Evolutionary conservation across 2,113 vertebrate genomes (phyloP).

Genomic region (Atherinomorus stipes): DNA sequence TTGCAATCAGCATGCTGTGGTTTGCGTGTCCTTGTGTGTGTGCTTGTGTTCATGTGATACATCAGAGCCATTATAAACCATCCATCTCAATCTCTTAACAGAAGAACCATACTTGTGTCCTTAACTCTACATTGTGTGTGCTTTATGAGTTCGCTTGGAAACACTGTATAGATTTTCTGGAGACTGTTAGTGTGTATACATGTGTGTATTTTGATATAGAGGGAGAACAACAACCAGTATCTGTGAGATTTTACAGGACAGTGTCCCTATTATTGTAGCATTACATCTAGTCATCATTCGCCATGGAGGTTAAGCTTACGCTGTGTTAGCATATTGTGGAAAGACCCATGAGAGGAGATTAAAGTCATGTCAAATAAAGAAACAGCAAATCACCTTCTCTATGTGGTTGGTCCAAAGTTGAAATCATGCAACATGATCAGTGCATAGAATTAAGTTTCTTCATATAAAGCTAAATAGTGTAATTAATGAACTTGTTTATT

Average conservation of each 20-base stretch:
- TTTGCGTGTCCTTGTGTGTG: conserved; percentile 40
- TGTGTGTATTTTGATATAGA: conserved; percentile 4
- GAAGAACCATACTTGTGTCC: conserved; percentile 32
- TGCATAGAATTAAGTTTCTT: conserved; percentile 44
- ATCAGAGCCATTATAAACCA: conserved; percentile 65
- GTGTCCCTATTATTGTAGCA: not conserved
- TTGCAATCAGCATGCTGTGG: conserved; percentile 33
- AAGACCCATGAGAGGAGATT: conserved; percentile 26
- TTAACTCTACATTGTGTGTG: conserved; percentile 5
- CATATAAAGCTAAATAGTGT: conserved; percentile 60
- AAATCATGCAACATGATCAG: conserved; percentile 27
- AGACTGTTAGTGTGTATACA: not conserved
- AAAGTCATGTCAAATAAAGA: conserved; percentile 45
- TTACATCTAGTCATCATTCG: conserved; percentile 21
- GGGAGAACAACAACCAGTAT: not conserved
- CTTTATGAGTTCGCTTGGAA: not conserved
- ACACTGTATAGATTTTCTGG: not conserved
- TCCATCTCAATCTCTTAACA: conserved; percentile 51
- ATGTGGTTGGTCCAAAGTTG: conserved; percentile 40
- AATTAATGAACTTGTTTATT: conserved; percentile 62
- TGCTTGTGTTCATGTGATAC: conserved; percentile 48
- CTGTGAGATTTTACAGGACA: conserved; percentile 3
- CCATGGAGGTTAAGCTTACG: not conserved
- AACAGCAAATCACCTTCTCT: conserved; percentile 49
- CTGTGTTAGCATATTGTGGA: conserved; percentile 36